Percentiles rank a stretch among this genome's conserved stretches.
These are phyloP conservation scores for Bombus terrestris DNA, from an alignment of 1,140 invertebrate genomes.

Conservation along the genomic window DNA sequence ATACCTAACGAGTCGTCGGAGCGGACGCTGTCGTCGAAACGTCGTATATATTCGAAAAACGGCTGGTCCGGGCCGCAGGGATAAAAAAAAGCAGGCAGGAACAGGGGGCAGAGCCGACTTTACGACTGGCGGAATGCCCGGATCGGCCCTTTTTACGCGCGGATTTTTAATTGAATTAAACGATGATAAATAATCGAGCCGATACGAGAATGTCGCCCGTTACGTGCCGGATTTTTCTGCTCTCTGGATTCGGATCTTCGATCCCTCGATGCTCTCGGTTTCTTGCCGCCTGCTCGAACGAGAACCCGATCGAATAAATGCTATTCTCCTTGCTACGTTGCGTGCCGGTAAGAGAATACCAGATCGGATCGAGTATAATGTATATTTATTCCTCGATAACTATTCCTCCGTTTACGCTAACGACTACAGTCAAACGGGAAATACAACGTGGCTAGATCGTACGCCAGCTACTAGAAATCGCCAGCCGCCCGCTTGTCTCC, in stretches of 20 bases:
- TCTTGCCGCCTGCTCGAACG: neutral
- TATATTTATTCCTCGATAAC: no score
- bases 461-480: no score
- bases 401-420: no score
- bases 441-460: no score
- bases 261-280: neutral
- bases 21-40: neutral
- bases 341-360: no score
- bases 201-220: conserved; percentile 35
- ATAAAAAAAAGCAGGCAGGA: conserved; percentile 11
- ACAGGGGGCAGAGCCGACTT: neutral
- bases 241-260: conserved; percentile 11
- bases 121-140: conserved; percentile 46
- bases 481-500: no score
- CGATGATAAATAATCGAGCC: conserved; percentile 51
- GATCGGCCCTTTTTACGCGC: conserved; percentile 46
- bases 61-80: neutral
- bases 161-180: conserved; percentile 57
- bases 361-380: no score
- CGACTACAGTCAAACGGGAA: no score
- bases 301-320: neutral
- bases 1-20: conserved; percentile 15
- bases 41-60: conserved; percentile 36
- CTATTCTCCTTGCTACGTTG: no score
- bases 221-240: conserved; percentile 36